These are phyloP conservation scores for Galerucella pusilla DNA, from an alignment of 2,888 invertebrate genomes.

Conservation along the genomic window DNA sequence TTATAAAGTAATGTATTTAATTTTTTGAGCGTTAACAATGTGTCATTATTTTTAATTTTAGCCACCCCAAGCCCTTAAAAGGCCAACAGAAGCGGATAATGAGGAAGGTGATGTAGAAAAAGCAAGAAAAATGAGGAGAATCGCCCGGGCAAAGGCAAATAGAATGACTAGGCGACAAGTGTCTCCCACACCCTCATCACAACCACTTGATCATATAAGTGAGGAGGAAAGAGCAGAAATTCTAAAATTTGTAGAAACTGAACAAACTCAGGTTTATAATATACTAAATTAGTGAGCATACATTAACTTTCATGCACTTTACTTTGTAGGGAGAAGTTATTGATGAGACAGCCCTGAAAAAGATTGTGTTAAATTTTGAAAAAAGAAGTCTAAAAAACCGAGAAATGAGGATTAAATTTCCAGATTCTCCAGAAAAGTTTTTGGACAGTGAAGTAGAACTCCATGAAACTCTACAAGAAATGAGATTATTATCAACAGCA, in stretches of 20 bases:
- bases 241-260: conserved; percentile 84
- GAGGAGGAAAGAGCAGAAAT: conserved; percentile 85
- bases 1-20: conserved; percentile 65
- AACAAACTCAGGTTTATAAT: conserved; percentile 75
- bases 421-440: conserved; percentile 97
- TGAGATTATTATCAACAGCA: conserved; percentile 94
- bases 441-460: conserved; percentile 92
- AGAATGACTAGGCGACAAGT: conserved; percentile 65
- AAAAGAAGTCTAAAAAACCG: conserved; percentile 94
- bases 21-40: conserved; percentile 1
- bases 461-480: conserved; percentile 84
- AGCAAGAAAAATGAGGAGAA: conserved; percentile 72
- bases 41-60: conserved; percentile 58
- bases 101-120: conserved; percentile 76
- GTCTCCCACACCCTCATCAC: conserved; percentile 64
- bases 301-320: conserved; percentile 18
- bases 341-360: conserved; percentile 89
- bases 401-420: conserved; percentile 98
- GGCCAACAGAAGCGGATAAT: conserved; percentile 72
- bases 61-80: conserved; percentile 87
- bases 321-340: conserved; percentile 79
- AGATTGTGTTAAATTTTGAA: conserved; percentile 91
- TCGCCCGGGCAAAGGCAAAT: conserved; percentile 68
- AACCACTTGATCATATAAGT: conserved; percentile 68
- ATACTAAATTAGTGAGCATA: background rate